Evolutionary conservation across 2,797 vertebrate species (phyloP), one percentile per base, ranked within the genome.

Genomic region (Emys orbicularis): DNA sequence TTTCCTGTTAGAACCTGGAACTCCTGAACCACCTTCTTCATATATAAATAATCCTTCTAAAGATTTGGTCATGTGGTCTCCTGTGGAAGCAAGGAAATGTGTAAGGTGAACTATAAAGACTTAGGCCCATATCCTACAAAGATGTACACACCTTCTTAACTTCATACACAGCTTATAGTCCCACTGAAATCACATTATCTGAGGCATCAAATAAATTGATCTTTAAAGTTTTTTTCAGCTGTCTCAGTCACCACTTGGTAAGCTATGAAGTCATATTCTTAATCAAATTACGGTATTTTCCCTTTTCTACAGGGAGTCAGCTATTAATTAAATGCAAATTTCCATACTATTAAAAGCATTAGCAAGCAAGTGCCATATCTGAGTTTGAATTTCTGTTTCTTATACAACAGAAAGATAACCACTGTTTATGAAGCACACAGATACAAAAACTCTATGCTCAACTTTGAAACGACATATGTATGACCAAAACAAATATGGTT

Each of bases 21-120:
- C 72, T 37, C 97, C 98, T 89, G 97, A 88, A 88, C 97, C 97
- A 95, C 98, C 98, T 97, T 99, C 99, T 97, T 99, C 99, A 1
- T 99, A 99, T 92, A 99, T 98, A 96, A 99, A 99, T 96, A 99
- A 96, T 12, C 99, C 99, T 95, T 99, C 99, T 97, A 99, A 98
- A 74, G 99, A 99, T 90, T 99, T 98, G 59, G 99, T 99, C 82
- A 99, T 98, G 23, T 99, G 98, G 94, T 99, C 99, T 3, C 99
- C 99, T 99, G 97, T 15, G 72, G 86, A 97, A 92, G 86, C 52
- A 90, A 94, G 72, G 72, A 85, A 27, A 79, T 72, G 81, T 4
- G 86, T 6, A 54, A 89, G 90, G 53, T 50, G n/a, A 92, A 82
- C 29, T 44, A 31, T 0, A n/a, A 82, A 91, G 16, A 79, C 54